Conservation (phyloP, 1,140 invertebrate species). For the Monochamus saltuarius region DNA sequence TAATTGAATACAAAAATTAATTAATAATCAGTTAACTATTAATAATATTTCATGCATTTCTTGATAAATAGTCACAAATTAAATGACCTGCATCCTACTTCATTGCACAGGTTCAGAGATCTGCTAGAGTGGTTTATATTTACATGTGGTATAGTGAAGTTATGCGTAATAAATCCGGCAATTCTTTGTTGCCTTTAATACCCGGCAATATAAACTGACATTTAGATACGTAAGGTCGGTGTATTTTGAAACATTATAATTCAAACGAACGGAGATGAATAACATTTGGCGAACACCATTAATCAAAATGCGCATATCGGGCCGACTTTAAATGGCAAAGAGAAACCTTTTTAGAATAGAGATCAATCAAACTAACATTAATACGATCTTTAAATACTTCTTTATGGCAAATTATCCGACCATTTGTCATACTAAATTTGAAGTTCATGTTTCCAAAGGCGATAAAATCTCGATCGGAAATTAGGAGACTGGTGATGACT, state of each 20-base stretch:
- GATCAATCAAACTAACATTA: conserved; percentile 7
- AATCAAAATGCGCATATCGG: conserved; percentile 10
- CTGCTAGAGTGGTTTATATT: too few relatives aligned
- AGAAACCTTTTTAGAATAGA: conserved; percentile 11
- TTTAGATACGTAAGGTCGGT: neutral
- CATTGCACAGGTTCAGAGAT: too few relatives aligned
- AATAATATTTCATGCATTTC: too few relatives aligned
- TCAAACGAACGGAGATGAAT: conserved; percentile 15
- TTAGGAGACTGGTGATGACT: neutral
- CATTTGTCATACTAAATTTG: conserved; percentile 9
- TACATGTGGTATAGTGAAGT: too few relatives aligned
- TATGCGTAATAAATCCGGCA: too few relatives aligned
- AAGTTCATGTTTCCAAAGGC: neutral
- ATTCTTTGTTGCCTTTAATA: neutral
- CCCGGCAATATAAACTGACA: neutral
- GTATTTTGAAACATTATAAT: conserved; percentile 6
- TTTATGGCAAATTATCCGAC: conserved; percentile 7
- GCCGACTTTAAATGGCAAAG: conserved; percentile 15
- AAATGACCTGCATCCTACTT: too few relatives aligned
- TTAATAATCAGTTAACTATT: too few relatives aligned
- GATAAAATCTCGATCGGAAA: conserved; percentile 3
- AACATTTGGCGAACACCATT: conserved; percentile 12
- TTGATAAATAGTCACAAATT: too few relatives aligned
- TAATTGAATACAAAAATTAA: too few relatives aligned
- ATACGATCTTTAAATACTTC: neutral